Evolutionary conservation across 1,140 invertebrate species (phyloP), one percentile per base, ranked within the genome.

Genomic region (Drosophila punjabiensis): DNA sequence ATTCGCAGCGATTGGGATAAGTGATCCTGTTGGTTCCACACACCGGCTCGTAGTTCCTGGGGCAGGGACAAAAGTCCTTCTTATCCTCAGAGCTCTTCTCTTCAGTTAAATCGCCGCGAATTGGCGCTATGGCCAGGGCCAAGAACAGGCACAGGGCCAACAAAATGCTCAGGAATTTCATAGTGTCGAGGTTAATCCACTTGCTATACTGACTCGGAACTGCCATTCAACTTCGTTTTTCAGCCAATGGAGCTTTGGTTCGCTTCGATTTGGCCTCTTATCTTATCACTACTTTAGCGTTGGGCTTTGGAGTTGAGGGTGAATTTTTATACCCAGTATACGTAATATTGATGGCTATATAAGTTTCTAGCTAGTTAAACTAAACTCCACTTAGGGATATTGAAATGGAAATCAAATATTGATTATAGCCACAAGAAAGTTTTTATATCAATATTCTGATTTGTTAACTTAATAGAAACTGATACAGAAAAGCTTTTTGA

Each of bases 11-110:
- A 85, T 95, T 95, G 47, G 75, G 50, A 79, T 95, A 95, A 3
- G 94, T 94, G 3, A 79, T 71, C 20, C 92, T 79, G 76, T 95
- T 93, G 50, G 89, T 92, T 8, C 92, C 94, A 80, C 95, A 95
- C 0, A 95, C 93, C 0, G 94, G 94, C 1, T 82, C 84, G 37
- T 92, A 91, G 58, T 94, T 93, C 28, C 94, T 89, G 13, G 94
- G 93, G 76, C 95, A 95, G 0, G 92, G 85, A 65, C 95, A 95
- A 3, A 81, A 43, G 1, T 13, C 43, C 5, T 3, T 53, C 0
- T 16, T 8, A 1, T 7, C 47, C 4, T 28, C 5, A 2, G 8
- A 4, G 6, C 20, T 11, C 7, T 45, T 41, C 3, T 41, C 41
- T 2, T 41, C 65, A n/a, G 48, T 39, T 1, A 45, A 28, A 10